Conservation (phyloP, 37 sponge, comb jelly and placozoan genomes). For the Diacarnus erythraeanus region DNA sequence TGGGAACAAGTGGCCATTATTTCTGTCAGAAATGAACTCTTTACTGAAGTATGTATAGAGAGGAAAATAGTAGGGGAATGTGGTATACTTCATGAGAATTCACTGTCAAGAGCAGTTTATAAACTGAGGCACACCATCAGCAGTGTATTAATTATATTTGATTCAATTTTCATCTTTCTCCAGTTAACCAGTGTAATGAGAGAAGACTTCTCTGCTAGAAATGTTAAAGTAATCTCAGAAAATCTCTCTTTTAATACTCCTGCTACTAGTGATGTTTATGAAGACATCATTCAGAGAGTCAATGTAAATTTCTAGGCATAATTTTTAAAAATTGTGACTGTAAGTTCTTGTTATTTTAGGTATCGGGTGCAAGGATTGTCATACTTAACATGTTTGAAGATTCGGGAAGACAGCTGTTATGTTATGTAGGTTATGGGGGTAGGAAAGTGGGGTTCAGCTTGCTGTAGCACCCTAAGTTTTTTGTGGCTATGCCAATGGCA, state of each 20-base stretch:
- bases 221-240: constrained; percentile 21
- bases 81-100: too few species aligned
- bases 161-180: too few species aligned
- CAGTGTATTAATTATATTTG: too few species aligned
- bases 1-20: constrained; percentile 67
- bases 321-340: background rate
- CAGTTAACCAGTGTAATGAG: constrained; percentile 8
- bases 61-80: too few species aligned
- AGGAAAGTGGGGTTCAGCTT: too few species aligned
- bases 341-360: background rate
- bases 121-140: too few species aligned
- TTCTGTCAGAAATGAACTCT: constrained; percentile 9
- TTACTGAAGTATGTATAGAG: constrained; percentile 43
- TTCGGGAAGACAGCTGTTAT: constrained; percentile 33
- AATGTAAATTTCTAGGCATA: constrained; percentile 7
- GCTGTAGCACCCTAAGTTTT: too few species aligned
- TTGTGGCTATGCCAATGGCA: too few species aligned
- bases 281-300: constrained; percentile 11
- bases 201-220: background rate
- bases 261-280: background rate
- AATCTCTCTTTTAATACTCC: background rate
- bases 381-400: constrained; percentile 57
- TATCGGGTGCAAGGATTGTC: constrained; percentile 46
- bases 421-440: constrained; percentile 25
- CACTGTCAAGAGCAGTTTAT: too few species aligned